Base-by-base conservation (phyloP, 2,888 invertebrate species). In the Macrosiphum euphorbiae region DNA sequence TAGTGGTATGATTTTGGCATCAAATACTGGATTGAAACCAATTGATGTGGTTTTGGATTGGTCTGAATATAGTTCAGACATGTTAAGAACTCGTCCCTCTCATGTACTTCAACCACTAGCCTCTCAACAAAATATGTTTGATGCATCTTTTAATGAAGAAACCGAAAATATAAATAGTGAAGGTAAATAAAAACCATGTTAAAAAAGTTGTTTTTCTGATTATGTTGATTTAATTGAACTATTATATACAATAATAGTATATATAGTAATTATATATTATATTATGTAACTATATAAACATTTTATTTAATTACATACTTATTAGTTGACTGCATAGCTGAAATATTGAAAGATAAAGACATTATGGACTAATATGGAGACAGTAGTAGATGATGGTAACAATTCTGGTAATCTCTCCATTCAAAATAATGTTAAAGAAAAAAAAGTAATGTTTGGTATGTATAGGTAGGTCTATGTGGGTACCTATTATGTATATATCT, bases 61-160 rank as follows among this genome's bases (percentile, higher is more conserved):
- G n/a, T n/a, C n/a, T n/a, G 78, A 78, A n/a, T 78, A 78, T 78
- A 78, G 78, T 11, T 35, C 78, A n/a, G 78, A 78, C n/a, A 78
- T 78, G 78, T 78, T 78, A 78, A 78, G 78, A 78, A 78, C n/a
- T 78, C 78, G n/a, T n/a, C 78, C 35, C n/a, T 78, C 78, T n/a
- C n/a, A n/a, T n/a, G n/a, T n/a, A n/a, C n/a, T n/a, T n/a, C n/a
- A n/a, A n/a, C n/a, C n/a, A n/a, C 67, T n/a, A 28, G 28, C 28
- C 67, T 67, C 67, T 67, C 67, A 67, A 67, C 67, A 78, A 78
- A 78, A 78, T 78, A 78, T 78, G 28, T 78, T 78, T 78, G n/a
- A 78, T 78, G 11, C 11, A n/a, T 78, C n/a, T 13, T 78, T 11
- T n/a, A n/a, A 47, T 47, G 47, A 8, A n/a, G 78, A 78, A 78